A percentile compares a stretch with the other conserved stretches of the same genome.
phyloP scores from a whole-genome alignment of 2,888 invertebrate genomes.

The Nymphalis c-album region DNA sequence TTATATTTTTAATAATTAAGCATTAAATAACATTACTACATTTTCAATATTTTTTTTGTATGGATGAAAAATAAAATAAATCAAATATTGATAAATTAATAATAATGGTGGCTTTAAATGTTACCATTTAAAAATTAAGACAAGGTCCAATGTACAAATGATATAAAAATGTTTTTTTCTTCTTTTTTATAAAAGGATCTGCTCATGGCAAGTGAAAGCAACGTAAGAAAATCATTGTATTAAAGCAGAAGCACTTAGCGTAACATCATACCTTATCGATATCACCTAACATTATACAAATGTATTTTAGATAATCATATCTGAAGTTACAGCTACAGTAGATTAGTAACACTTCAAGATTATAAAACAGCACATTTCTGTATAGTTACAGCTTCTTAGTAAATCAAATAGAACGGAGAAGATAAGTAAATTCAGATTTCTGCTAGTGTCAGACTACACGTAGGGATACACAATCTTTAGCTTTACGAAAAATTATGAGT shows the following conservation, averaged over 20 bases:
- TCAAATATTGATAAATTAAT: too few relatives aligned
- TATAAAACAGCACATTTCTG: neutral
- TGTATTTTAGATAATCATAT: neutral
- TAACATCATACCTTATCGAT: constrained; percentile 4
- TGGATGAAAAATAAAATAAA: too few relatives aligned
- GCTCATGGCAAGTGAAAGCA: constrained; percentile 66
- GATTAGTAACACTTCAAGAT: neutral
- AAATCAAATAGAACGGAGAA: too few relatives aligned
- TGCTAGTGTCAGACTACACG: neutral
- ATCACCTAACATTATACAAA: neutral
- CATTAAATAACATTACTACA: neutral
- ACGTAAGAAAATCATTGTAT: constrained; percentile 62
- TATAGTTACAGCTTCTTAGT: neutral
- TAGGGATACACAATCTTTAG: neutral
- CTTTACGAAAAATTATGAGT: too few relatives aligned
- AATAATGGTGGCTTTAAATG: constrained; percentile 21
- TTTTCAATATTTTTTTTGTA: neutral
- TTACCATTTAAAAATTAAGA: constrained; percentile 16
- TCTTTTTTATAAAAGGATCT: constrained; percentile 64
- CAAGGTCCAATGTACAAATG: constrained; percentile 74
- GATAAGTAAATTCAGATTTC: neutral
- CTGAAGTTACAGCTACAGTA: neutral
- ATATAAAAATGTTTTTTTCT: constrained; percentile 46
- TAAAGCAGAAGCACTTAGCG: constrained; percentile 44
- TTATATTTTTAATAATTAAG: neutral